These are phyloP conservation scores for Euura lappo DNA, from an alignment of 1,140 invertebrate genomes.

Conservation along the genomic window DNA sequence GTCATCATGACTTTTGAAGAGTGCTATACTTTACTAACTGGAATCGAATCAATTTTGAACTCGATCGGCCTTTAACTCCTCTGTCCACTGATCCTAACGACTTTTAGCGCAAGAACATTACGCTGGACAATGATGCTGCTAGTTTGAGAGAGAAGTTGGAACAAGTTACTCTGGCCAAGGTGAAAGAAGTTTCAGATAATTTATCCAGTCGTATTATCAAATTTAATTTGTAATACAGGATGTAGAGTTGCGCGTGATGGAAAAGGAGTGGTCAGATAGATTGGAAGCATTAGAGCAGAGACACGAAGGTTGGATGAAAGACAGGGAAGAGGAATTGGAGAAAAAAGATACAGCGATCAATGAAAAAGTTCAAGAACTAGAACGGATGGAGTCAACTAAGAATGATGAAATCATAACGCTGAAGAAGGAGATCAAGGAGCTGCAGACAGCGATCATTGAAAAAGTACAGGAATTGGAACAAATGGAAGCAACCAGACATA, in stretches of 20 bases:
- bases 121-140: constrained; percentile 27
- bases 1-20: too few species aligned
- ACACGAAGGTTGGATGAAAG: constrained; percentile 27
- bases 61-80: too few species aligned
- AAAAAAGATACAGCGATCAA: constrained; percentile 35
- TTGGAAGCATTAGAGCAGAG: constrained; percentile 24
- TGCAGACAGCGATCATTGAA: constrained; percentile 26
- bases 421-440: constrained; percentile 34
- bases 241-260: constrained; percentile 26
- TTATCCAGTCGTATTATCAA: background rate
- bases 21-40: too few species aligned
- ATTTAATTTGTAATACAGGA: constrained; percentile 15
- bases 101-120: constrained; percentile 29
- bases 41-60: too few species aligned
- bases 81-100: too few species aligned
- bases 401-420: constrained; percentile 36
- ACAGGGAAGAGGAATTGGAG: constrained; percentile 38
- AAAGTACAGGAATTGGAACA: background rate
- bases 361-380: constrained; percentile 33
- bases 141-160: constrained; percentile 29
- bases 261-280: constrained; percentile 35
- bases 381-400: constrained; percentile 14
- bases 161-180: constrained; percentile 32
- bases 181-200: constrained; percentile 18
- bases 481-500: background rate